These are phyloP conservation scores for Lomographa bimaculata DNA, from an alignment of 2,888 invertebrate genomes.

Conservation along the genomic window DNA sequence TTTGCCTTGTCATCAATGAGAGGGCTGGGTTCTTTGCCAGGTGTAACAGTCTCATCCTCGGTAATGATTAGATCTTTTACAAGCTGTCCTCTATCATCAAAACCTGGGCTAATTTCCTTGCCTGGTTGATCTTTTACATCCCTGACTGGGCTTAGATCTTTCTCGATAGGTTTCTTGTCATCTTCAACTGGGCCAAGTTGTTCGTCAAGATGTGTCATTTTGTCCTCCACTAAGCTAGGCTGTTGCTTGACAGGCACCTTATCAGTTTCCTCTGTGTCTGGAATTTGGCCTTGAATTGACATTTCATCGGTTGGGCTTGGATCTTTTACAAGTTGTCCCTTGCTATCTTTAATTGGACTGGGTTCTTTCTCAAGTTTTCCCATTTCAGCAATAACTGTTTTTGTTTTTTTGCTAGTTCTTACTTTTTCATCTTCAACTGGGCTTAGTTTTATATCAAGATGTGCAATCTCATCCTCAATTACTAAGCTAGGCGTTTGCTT, in stretches of 20 bases:
- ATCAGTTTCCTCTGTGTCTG: too few relatives aligned
- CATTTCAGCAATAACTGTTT: too few relatives aligned
- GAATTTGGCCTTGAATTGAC: too few relatives aligned
- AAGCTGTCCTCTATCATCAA: too few relatives aligned
- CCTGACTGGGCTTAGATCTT: constrained; percentile 14
- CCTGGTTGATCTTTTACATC: neutral
- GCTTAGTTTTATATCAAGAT: too few relatives aligned
- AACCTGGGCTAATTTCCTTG: too few relatives aligned
- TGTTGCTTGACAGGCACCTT: too few relatives aligned
- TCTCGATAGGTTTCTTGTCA: constrained; percentile 2
- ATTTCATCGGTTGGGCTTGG: neutral
- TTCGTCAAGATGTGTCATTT: too few relatives aligned
- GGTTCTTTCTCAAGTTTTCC: neutral
- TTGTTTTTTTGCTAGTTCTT: too few relatives aligned
- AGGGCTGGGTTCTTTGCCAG: constrained; percentile 12
- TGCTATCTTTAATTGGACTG: neutral
- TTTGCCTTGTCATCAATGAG: constrained; percentile 6
- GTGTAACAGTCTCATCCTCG: neutral
- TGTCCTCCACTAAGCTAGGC: too few relatives aligned
- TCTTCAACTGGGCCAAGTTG: neutral
- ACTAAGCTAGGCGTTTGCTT: constrained; percentile 13
- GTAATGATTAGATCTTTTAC: too few relatives aligned
- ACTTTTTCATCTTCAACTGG: constrained; percentile 12
- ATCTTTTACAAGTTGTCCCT: neutral
- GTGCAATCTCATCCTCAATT: too few relatives aligned